Conservation (phyloP, 2,797 vertebrate genomes). For the Rhynchotus rufescens region DNA sequence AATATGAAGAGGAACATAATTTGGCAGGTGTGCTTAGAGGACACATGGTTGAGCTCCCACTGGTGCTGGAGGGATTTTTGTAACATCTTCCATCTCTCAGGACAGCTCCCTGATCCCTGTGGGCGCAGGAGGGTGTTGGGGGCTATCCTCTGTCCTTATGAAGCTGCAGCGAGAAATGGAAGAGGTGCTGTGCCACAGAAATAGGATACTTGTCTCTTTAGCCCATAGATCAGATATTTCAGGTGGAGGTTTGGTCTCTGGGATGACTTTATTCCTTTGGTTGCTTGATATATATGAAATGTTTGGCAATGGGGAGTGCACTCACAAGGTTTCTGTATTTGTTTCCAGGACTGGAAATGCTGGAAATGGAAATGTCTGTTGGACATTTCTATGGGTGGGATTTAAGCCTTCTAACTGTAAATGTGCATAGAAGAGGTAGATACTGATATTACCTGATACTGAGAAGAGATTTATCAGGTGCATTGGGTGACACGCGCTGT, state of each 20-base stretch:
- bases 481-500: not conserved
- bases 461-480: conserved; percentile 57
- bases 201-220: not conserved
- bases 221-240: not conserved
- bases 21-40: not conserved
- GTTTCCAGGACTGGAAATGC: not conserved
- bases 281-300: not conserved
- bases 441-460: conserved; percentile 4
- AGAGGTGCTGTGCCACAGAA: not conserved
- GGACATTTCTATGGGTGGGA: not conserved
- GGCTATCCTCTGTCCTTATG: not conserved
- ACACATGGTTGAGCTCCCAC: not conserved
- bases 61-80: not conserved
- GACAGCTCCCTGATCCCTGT: not conserved
- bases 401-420: not conserved
- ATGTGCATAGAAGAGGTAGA: not conserved
- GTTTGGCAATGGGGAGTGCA: not conserved
- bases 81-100: not conserved
- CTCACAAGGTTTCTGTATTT: not conserved
- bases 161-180: not conserved
- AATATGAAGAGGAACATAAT: not conserved
- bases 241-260: not conserved
- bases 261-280: not conserved
- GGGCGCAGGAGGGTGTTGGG: not conserved
- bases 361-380: too few relatives aligned